Conservation (phyloP, 2,797 vertebrate genomes). For the Xiphophorus birchmanni region DNA sequence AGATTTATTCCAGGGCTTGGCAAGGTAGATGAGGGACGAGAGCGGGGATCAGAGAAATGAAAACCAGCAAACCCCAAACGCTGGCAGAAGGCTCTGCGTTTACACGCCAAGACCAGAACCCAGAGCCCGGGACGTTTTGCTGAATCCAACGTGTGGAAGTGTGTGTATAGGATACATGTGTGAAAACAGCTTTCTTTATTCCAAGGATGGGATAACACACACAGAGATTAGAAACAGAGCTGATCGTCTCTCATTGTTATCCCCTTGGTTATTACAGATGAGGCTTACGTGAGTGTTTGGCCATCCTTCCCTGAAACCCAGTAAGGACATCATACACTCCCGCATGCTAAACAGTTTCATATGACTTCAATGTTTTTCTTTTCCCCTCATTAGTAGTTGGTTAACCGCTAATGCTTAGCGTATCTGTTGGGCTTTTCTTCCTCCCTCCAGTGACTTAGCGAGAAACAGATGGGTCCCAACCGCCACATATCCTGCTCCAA, state of each 20-base stretch:
- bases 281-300: conserved; percentile 69
- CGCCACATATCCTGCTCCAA: conserved; percentile 42
- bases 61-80: conserved; percentile 63
- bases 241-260: conserved; percentile 36
- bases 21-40: conserved; percentile 50
- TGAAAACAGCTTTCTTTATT: conserved; percentile 46
- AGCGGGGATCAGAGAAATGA: conserved; percentile 60
- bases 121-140: conserved; percentile 41
- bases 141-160: conserved; percentile 61
- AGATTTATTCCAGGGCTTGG: conserved; percentile 77
- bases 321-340: conserved; percentile 62
- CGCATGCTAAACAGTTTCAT: conserved; percentile 78
- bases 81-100: conserved; percentile 54
- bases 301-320: conserved; percentile 71
- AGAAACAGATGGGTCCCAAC: conserved; percentile 77
- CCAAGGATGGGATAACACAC: conserved; percentile 36
- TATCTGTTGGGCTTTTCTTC: conserved; percentile 77
- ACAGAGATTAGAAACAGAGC: conserved; percentile 69
- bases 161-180: conserved; percentile 44
- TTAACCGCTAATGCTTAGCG: conserved; percentile 82
- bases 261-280: conserved; percentile 71
- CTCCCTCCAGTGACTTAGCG: conserved; percentile 71
- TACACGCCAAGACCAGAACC: conserved; percentile 51
- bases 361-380: conserved; percentile 81
- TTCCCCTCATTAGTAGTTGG: conserved; percentile 83